These are phyloP conservation scores for Dicrostonyx torquatus DNA, from an alignment of 2,797 vertebrate genomes.

Conservation along the genomic window DNA sequence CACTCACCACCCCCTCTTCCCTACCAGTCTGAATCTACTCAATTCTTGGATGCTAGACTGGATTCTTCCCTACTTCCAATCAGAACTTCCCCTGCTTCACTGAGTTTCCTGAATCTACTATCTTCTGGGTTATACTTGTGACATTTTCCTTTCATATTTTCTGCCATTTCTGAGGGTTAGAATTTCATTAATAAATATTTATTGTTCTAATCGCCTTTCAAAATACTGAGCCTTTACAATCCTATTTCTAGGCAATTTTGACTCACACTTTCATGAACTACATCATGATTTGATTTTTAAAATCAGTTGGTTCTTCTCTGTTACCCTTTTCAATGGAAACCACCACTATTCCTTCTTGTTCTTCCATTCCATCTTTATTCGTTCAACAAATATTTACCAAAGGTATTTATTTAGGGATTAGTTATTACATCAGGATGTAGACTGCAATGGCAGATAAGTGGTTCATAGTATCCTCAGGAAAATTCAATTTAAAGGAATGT, in stretches of 20 bases:
- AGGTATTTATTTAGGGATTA: background rate
- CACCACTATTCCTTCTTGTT: background rate
- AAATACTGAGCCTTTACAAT: background rate
- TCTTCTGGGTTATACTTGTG: background rate
- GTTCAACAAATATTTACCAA: background rate
- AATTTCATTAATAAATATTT: constrained; percentile 32
- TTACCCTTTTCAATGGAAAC: background rate
- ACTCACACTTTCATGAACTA: background rate
- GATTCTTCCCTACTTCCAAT: background rate
- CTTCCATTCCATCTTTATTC: background rate
- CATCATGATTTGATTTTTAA: background rate
- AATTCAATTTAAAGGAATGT: background rate
- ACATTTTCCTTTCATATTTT: background rate
- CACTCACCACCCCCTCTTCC: background rate
- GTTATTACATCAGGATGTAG: background rate
- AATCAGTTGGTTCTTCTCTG: background rate
- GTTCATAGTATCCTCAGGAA: background rate
- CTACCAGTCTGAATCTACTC: background rate
- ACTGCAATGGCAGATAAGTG: background rate
- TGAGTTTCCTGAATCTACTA: background rate
- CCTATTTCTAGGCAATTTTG: background rate
- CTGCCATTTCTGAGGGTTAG: background rate
- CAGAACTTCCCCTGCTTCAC: background rate
- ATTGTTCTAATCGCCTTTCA: background rate
- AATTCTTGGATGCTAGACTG: background rate